These are phyloP conservation scores for Dendrolimus punctatus DNA, from an alignment of 1,140 invertebrate genomes.

Conservation along the genomic window DNA sequence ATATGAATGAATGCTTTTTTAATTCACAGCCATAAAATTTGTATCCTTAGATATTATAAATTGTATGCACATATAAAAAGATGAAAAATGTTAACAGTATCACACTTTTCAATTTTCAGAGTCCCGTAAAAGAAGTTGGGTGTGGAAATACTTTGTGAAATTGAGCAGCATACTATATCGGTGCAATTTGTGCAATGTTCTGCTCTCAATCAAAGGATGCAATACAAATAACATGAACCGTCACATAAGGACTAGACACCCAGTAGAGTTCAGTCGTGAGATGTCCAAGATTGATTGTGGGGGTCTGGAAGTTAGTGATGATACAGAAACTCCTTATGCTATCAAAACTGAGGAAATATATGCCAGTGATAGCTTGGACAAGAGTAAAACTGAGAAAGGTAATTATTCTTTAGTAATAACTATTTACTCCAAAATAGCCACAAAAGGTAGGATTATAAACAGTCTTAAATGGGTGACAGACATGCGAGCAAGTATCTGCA, in stretches of 20 bases:
- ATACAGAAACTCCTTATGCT: constrained; percentile 19
- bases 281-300: constrained; percentile 12
- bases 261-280: constrained; percentile 32
- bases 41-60: no score
- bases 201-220: constrained; percentile 57
- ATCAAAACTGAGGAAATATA: constrained; percentile 25
- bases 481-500: no score
- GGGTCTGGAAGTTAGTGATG: constrained; percentile 9
- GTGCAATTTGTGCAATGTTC: constrained; percentile 49
- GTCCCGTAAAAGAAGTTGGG: constrained; percentile 49
- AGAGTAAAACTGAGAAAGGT: constrained; percentile 15
- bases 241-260: constrained; percentile 47
- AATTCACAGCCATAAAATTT: no score
- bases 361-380: constrained; percentile 23
- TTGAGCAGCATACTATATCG: constrained; percentile 52
- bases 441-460: no score
- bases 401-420: constrained; percentile 8
- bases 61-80: no score
- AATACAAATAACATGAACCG: constrained; percentile 65
- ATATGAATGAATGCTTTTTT: no score
- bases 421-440: no score
- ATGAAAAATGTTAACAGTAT: no score
- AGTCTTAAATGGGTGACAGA: no score
- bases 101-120: constrained; percentile 15
- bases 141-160: constrained; percentile 58